A percentile compares a stretch with the other conserved stretches of the same genome.
Conservation (phyloP, 2,888 invertebrate genomes). For the Villa cingulata region DNA sequence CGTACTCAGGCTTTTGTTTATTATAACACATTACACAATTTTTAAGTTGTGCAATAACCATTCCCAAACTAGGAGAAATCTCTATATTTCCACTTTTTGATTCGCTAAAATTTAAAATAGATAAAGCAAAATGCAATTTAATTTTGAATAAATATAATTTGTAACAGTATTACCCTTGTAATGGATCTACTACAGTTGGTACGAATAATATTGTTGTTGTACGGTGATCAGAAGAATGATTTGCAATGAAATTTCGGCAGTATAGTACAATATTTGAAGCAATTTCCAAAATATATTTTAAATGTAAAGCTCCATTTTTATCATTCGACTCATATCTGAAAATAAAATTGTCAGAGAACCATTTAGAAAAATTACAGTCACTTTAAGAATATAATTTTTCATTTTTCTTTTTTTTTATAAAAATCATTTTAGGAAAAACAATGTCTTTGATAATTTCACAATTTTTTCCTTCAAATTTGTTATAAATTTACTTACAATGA, state of each 20-base stretch:
- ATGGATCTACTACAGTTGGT: slow-evolving; percentile 36
- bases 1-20: slow-evolving; percentile 38
- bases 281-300: slow-evolving; percentile 44
- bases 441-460: too few species aligned
- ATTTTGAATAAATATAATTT: not conserved
- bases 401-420: too few species aligned
- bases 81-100: slow-evolving; percentile 22
- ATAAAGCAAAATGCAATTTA: not conserved
- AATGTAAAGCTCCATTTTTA: slow-evolving; percentile 31
- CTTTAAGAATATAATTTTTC: not conserved
- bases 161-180: slow-evolving; percentile 16
- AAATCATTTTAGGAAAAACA: too few species aligned
- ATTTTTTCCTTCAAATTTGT: slow-evolving; percentile 11
- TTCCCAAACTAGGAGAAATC: slow-evolving; percentile 38
- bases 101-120: slow-evolving; percentile 11
- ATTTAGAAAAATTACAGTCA: too few species aligned
- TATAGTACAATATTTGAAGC: slow-evolving; percentile 58
- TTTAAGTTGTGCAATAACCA: slow-evolving; percentile 42
- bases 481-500: slow-evolving; percentile 12
- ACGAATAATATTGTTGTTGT: slow-evolving; percentile 42
- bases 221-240: slow-evolving; percentile 41
- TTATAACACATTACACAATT: slow-evolving; percentile 43
- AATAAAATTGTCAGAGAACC: too few species aligned
- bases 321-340: slow-evolving; percentile 11
- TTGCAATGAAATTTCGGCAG: slow-evolving; percentile 50